A percentile compares a stretch with the other conserved stretches of the same genome.
phyloP scores from a whole-genome alignment of 2,113 vertebrate species.

The Aptenodytes forsteri region DNA sequence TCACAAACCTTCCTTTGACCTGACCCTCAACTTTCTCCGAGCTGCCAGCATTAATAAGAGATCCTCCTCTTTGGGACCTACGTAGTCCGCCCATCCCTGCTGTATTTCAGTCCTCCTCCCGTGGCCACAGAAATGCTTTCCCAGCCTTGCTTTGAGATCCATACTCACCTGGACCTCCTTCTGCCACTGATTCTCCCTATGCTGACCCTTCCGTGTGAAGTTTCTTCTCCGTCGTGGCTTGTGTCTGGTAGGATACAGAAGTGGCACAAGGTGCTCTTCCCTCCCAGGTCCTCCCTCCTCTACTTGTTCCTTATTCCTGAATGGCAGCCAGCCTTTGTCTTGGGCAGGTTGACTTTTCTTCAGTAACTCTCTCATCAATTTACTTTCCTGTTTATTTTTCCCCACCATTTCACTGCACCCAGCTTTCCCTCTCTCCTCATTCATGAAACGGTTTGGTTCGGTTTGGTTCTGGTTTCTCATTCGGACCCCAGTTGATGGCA shows the following conservation, averaged over 20 bases:
- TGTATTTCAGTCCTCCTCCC: neutral
- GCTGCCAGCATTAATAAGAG: neutral
- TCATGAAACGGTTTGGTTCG: neutral
- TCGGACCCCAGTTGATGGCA: neutral
- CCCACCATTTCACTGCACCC: neutral
- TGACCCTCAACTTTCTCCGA: neutral
- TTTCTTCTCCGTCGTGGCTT: neutral
- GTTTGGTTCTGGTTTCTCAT: neutral
- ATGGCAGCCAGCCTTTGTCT: neutral
- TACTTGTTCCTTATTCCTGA: neutral
- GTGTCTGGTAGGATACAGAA: neutral
- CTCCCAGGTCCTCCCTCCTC: neutral
- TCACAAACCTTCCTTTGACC: neutral
- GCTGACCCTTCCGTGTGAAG: neutral
- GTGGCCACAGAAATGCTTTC: neutral
- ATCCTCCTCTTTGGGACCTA: neutral
- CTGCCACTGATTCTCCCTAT: neutral
- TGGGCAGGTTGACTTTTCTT: neutral
- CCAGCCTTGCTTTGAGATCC: neutral
- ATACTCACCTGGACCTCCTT: neutral
- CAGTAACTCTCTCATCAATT: neutral
- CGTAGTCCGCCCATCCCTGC: neutral
- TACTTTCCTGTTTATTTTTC: neutral
- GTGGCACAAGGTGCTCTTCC: neutral
- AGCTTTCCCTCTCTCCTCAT: neutral